Evolutionary conservation across 2,113 vertebrate genomes (phyloP).

Genomic region (Suncus etruscus): DNA sequence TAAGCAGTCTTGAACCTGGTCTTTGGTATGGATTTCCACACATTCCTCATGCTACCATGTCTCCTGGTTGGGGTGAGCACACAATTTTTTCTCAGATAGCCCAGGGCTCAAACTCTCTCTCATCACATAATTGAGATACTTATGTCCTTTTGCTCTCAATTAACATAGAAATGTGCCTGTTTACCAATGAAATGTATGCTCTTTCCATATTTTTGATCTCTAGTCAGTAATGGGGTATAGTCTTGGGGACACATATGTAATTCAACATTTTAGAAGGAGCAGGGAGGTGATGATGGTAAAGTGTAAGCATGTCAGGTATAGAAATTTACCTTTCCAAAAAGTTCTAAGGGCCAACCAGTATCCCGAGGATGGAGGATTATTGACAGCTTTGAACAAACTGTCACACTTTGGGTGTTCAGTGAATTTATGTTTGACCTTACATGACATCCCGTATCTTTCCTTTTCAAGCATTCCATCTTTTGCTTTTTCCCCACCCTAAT

Average conservation of each 20-base stretch:
- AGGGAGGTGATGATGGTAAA: background rate
- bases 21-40: background rate
- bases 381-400: background rate
- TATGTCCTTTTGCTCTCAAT: constrained; percentile 42
- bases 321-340: background rate
- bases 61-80: background rate
- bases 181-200: constrained; percentile 29
- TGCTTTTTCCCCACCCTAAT: background rate
- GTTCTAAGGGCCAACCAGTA: background rate
- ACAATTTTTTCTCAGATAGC: constrained; percentile 26
- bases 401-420: background rate
- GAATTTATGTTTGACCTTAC: background rate
- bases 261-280: background rate
- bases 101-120: background rate
- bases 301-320: no score
- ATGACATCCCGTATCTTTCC: background rate
- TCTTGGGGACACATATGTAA: background rate
- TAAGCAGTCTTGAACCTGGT: background rate
- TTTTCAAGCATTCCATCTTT: constrained; percentile 21
- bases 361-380: background rate
- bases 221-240: background rate
- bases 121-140: constrained; percentile 47
- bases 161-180: constrained; percentile 44
- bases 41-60: background rate
- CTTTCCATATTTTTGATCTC: background rate